A percentile compares a stretch with the other conserved stretches of the same genome.
Conservation (phyloP, 2,113 vertebrate species). For the Psittacula cyanocephala region DNA sequence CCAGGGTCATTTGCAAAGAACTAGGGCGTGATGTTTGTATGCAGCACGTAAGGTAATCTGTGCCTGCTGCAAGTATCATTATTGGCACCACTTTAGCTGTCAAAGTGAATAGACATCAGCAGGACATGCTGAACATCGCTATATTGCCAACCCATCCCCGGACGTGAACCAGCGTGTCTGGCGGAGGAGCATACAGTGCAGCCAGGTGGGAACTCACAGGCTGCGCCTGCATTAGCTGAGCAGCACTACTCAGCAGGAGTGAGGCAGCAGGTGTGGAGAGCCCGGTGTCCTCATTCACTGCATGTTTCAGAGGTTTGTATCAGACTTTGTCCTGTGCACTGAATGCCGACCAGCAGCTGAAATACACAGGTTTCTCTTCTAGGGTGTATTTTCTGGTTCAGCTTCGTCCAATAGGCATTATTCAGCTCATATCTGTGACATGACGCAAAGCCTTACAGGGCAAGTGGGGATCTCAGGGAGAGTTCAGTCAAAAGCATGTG, state of each 20-base stretch:
- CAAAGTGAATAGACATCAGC: conserved; percentile 3
- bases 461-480: too few relatives aligned
- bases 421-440: not conserved
- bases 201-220: not conserved
- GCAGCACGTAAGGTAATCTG: not conserved
- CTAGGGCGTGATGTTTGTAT: not conserved
- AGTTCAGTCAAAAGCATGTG: not conserved
- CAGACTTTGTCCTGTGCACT: not conserved
- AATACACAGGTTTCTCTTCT: not conserved
- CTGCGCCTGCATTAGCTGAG: not conserved
- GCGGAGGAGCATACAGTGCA: not conserved
- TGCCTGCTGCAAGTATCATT: not conserved
- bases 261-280: not conserved
- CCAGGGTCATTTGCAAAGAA: not conserved
- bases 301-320: not conserved
- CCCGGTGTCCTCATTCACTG: accelerated
- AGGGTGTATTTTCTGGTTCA: not conserved
- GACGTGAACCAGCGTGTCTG: not conserved
- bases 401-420: not conserved
- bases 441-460: not conserved
- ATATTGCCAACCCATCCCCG: not conserved
- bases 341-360: not conserved
- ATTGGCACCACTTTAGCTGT: conserved; percentile 16
- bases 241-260: not conserved
- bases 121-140: not conserved